phyloP scores from a whole-genome alignment of 2,888 invertebrate genomes.

The Pogonocherus hispidulus region DNA sequence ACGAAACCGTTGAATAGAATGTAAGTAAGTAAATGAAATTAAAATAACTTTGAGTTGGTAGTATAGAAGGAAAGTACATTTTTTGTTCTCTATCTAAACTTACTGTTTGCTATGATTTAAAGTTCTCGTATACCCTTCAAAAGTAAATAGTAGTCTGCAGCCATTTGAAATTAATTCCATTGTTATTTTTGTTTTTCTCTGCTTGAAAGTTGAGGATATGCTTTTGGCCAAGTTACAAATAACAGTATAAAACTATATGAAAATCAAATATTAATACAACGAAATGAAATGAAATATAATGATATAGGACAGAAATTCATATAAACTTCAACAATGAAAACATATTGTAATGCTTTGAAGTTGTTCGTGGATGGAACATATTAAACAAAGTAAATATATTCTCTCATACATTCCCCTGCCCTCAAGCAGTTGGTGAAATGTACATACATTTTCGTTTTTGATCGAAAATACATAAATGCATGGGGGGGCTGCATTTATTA shows the following conservation, averaged over 20 bases:
- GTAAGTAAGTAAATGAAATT: no score
- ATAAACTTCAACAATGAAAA: constrained; percentile 14
- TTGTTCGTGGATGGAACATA: constrained; percentile 29
- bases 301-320: constrained; percentile 13
- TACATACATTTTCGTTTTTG: constrained; percentile 25
- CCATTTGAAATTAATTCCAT: constrained; percentile 1
- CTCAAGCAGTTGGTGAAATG: constrained; percentile 22
- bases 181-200: constrained; percentile 8
- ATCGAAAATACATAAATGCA: constrained; percentile 38
- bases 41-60: no score
- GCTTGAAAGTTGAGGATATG: background rate
- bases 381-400: constrained; percentile 36
- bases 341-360: constrained; percentile 30
- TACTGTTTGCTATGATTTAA: background rate
- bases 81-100: no score
- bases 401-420: constrained; percentile 23
- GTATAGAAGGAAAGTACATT: no score
- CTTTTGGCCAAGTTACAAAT: constrained; percentile 7
- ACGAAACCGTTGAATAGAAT: no score
- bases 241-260: constrained; percentile 15
- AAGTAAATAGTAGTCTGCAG: background rate
- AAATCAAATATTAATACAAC: constrained; percentile 25
- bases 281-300: constrained; percentile 27
- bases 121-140: background rate
- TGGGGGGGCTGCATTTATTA: constrained; percentile 19